Evolutionary conservation across 2,113 vertebrate species (phyloP), one percentile per base, ranked within the genome.

Genomic region (Erythrolamprus reginae): DNA sequence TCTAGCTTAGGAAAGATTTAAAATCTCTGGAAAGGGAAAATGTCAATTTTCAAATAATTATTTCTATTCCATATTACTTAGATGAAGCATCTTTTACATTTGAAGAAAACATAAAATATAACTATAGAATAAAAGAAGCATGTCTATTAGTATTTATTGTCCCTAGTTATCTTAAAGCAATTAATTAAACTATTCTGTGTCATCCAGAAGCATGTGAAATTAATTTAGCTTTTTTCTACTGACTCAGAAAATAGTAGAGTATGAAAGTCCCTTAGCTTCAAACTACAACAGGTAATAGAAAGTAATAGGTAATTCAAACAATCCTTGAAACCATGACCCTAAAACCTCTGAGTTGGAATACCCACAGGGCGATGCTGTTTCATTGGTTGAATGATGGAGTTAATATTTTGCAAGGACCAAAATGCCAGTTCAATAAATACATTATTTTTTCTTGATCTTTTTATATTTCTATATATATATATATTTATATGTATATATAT

Each of bases 371-470:
- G 26, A 55, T 91, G 28, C 45, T 33, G 19, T 50, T 13, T 88
- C 61, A 51, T 33, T 47, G 83, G n/a, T 94, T 96, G 95, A 96
- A 96, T 94, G 95, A 93, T 93, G 94, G 93, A 93, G 94, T 96
- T 96, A 96, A 97, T 94, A 97, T 96, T 96, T 95, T 97, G 96
- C 95, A 95, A 86, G 92, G 94, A 98, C 97, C 98, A 98, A 98
- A 98, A 98, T 99, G 98, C 96, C 96, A 94, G 97, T 98, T 91
- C 98, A 99, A 99, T 99, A 99, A 99, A 99, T 99, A 99, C 98
- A 98, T 96, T 99, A 98, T 97, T 98, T 96, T 97, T 97, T 96
- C 98, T 96, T 97, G 97, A 96, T 94, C 23, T 90, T 47, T 90
- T 26, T 83, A 90, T 94, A 92, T 91, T 91, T 96, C 33, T 65